These are phyloP conservation scores for Drosophila mayaguana DNA, from an alignment of 2,888 invertebrate species.

Conservation along the genomic window DNA sequence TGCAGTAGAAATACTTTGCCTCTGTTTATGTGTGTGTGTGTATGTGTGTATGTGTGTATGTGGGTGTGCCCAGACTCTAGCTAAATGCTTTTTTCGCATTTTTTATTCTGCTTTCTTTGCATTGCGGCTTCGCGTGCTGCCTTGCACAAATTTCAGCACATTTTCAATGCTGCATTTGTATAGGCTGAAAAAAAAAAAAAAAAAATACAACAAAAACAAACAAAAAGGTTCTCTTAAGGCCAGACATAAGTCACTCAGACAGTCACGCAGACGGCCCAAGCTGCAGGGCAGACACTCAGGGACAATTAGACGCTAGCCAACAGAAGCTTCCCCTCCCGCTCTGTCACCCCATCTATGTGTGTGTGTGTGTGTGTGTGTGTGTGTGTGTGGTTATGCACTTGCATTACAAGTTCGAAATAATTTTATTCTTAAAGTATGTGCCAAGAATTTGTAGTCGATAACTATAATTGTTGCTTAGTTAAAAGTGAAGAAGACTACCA, in stretches of 20 bases:
- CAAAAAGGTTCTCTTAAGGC: conserved; percentile 59
- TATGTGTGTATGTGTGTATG: conserved; percentile 31
- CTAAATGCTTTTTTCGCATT: conserved; percentile 25
- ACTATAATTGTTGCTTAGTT: not conserved
- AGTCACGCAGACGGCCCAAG: conserved; percentile 50
- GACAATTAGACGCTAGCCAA: conserved; percentile 70
- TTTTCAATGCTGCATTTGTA: conserved; percentile 70
- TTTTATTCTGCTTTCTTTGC: conserved; percentile 16
- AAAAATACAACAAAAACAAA: not conserved
- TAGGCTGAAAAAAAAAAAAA: conserved; percentile 49
- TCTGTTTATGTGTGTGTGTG: conserved; percentile 16
- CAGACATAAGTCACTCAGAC: conserved; percentile 82
- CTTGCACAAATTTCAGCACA: conserved; percentile 47
- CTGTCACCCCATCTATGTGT: not conserved
- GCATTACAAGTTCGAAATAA: not conserved
- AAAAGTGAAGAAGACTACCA: not conserved
- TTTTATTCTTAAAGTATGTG: not conserved
- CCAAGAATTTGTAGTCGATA: not conserved
- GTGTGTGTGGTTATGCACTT: conserved; percentile 29
- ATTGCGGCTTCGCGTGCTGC: conserved; percentile 66
- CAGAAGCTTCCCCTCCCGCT: not conserved
- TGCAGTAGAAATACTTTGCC: conserved; percentile 42
- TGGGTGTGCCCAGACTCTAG: conserved; percentile 60
- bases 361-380: conserved; percentile 20
- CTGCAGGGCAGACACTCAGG: conserved; percentile 52